Conservation (phyloP, 2,888 invertebrate species). For the Pimpla rufipes region DNA sequence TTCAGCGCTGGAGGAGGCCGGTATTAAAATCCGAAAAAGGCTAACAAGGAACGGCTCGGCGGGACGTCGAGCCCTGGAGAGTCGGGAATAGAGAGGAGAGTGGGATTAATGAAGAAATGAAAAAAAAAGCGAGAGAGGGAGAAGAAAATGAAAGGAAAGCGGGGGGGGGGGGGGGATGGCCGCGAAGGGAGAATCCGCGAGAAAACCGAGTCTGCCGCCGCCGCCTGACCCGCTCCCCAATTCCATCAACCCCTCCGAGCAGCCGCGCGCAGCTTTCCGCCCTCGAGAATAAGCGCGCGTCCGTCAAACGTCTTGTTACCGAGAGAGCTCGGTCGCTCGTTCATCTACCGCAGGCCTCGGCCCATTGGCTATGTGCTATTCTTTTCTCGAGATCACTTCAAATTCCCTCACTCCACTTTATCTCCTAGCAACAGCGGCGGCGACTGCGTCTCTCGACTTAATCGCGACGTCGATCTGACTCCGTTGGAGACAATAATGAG, state of each 20-base stretch:
- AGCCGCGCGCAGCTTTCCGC: slow-evolving; percentile 70
- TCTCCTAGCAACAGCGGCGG: not conserved
- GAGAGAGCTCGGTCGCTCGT: slow-evolving; percentile 63
- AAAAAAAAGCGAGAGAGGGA: slow-evolving; percentile 41
- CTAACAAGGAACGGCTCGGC: slow-evolving; percentile 3
- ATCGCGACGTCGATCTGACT: slow-evolving; percentile 53
- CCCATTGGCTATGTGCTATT: slow-evolving; percentile 55
- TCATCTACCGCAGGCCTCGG: slow-evolving; percentile 34
- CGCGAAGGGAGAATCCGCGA: slow-evolving; percentile 29
- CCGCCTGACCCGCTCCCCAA: slow-evolving; percentile 78
- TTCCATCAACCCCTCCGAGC: slow-evolving; percentile 74
- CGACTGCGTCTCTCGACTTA: slow-evolving; percentile 47
- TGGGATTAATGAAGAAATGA: slow-evolving; percentile 65
- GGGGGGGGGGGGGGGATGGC: slow-evolving; percentile 8
- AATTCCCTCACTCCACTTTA: slow-evolving; percentile 43
- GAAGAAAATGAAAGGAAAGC: slow-evolving; percentile 26
- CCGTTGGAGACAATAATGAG: slow-evolving; percentile 17
- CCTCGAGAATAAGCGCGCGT: slow-evolving; percentile 83
- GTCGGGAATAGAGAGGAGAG: slow-evolving; percentile 41
- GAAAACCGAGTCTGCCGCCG: slow-evolving; percentile 29
- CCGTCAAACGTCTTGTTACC: slow-evolving; percentile 84
- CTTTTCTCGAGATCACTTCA: slow-evolving; percentile 58
- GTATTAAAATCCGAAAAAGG: slow-evolving; percentile 56
- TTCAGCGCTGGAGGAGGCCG: slow-evolving; percentile 37
- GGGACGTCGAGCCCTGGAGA: slow-evolving; percentile 43